Base-by-base conservation (phyloP, 92 coral and sea anemone species). In the Hydrozoanthus gracilis region DNA sequence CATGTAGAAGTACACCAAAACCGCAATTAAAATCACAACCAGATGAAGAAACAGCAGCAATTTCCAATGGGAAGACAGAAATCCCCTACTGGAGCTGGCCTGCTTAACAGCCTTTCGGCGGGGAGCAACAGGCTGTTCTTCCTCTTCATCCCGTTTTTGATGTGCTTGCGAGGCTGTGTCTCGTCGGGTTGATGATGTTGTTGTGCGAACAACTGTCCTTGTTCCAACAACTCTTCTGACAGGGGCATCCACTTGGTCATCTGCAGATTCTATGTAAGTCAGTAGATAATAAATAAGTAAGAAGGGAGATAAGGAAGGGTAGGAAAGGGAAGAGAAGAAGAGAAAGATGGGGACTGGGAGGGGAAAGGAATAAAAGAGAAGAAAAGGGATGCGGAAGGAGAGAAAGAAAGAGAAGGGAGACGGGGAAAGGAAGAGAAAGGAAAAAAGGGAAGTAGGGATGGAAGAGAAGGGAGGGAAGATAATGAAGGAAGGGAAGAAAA, bases 1-100 rank as follows among this genome's bases (percentile, higher is more conserved):
- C 95, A 94, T 92, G 69, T 90, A 83, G 51, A 47, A 73, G 56
- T 87, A 90, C 3, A 92, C 91, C 71, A 94, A 86, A 66, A 94
- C 77, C 35, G 82, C 79, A 4, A 67, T 86, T 56, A 88, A 82
- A 49, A 83, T 73, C 5, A 91, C 46, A 48, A 88, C 88, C 7
- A 94, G 8, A 47, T 64, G 85, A 79, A 92, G 73, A 49, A 94
- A 74, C 20, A 92, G 69, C 27, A 94, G 86, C 18, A 90, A 88
- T 58, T 88, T 91, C 92, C 91, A 86, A 15, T 80, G 74, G 10
- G 74, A 80, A 15, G 44, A 8, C 17, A 80, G 52, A 80, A 80
- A 80, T 9, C 85, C 70, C 50, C 60, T 44, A 20, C 60, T 83
- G 13, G 71, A 54, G 52, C 9, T 44, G 3, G 39, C 1, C 20